Evolutionary conservation across 2,797 vertebrate genomes (phyloP).

Genomic region (Crenichthys baileyi): DNA sequence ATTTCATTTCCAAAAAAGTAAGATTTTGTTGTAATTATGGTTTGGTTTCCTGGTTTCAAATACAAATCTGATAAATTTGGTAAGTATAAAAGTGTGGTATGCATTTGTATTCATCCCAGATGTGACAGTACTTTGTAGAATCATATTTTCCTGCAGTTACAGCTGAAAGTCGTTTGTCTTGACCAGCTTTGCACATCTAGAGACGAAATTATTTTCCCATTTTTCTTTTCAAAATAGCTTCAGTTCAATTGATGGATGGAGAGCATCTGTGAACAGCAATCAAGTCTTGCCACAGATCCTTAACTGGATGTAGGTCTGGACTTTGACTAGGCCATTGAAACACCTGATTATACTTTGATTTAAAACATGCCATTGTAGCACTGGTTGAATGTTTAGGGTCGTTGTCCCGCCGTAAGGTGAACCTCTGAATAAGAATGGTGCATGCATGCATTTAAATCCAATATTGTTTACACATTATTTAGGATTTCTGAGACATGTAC

Average conservation of each 20-base stretch:
- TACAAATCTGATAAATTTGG: not conserved
- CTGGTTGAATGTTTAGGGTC: no score
- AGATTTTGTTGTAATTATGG: not conserved
- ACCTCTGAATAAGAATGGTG: not conserved
- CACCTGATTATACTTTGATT: no score
- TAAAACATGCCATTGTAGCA: no score
- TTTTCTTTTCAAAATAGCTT: not conserved
- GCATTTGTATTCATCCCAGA: not conserved
- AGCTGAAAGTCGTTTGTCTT: not conserved
- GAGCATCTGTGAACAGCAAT: not conserved
- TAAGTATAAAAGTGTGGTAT: no score
- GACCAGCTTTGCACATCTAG: not conserved
- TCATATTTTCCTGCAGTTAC: not conserved
- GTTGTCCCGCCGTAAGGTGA: no score
- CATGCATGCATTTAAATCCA: not conserved
- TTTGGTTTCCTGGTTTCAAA: not conserved
- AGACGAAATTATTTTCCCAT: not conserved
- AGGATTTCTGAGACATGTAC: not conserved
- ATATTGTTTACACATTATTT: not conserved
- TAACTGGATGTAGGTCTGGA: not conserved
- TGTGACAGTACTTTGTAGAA: not conserved
- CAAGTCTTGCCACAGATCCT: not conserved
- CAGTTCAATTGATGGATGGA: not conserved
- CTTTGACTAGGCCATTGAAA: no score
- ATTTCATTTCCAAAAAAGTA: not conserved